These are phyloP conservation scores for Acanthaster planci DNA, from an alignment of 35 echinoderm and acorn worm species.

Conservation along the genomic window DNA sequence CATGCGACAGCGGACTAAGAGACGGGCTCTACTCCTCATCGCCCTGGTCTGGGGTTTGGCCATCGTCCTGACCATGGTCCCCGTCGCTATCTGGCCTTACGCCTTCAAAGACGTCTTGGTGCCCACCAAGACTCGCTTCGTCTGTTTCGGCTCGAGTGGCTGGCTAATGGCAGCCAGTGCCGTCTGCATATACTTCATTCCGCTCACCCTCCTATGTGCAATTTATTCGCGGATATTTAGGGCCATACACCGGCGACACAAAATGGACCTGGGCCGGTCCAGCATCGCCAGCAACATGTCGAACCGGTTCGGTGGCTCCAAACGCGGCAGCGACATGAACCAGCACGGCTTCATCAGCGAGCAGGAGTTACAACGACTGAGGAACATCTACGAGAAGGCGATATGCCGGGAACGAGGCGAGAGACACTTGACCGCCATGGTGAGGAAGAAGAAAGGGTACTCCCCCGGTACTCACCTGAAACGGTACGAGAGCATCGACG, in stretches of 20 bases:
- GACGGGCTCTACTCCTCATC: slow-evolving; percentile 62
- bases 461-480: slow-evolving; percentile 46
- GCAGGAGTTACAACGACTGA: slow-evolving; percentile 61
- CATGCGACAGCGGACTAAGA: slow-evolving; percentile 68
- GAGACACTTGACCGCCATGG: slow-evolving; percentile 62
- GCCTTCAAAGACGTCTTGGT: slow-evolving; percentile 54
- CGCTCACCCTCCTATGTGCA: slow-evolving; percentile 77
- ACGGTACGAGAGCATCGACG: slow-evolving; percentile 74
- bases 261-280: slow-evolving; percentile 71
- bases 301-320: slow-evolving; percentile 53
- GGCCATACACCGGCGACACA: slow-evolving; percentile 78
- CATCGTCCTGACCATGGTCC: slow-evolving; percentile 55
- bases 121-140: slow-evolving; percentile 68
- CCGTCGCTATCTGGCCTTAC: slow-evolving; percentile 70
- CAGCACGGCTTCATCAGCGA: slow-evolving; percentile 75
- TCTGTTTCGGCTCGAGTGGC: slow-evolving; percentile 46
- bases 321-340: slow-evolving; percentile 48
- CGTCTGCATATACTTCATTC: slow-evolving; percentile 87
- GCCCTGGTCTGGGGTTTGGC: slow-evolving; percentile 73
- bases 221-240: slow-evolving; percentile 93
- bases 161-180: slow-evolving; percentile 82
- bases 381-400: slow-evolving; percentile 67
- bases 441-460: slow-evolving; percentile 57
- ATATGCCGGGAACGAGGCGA: slow-evolving; percentile 61
- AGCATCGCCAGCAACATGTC: slow-evolving; percentile 70